phyloP scores from a whole-genome alignment of 2,113 vertebrate genomes.

The Scomber colias region DNA sequence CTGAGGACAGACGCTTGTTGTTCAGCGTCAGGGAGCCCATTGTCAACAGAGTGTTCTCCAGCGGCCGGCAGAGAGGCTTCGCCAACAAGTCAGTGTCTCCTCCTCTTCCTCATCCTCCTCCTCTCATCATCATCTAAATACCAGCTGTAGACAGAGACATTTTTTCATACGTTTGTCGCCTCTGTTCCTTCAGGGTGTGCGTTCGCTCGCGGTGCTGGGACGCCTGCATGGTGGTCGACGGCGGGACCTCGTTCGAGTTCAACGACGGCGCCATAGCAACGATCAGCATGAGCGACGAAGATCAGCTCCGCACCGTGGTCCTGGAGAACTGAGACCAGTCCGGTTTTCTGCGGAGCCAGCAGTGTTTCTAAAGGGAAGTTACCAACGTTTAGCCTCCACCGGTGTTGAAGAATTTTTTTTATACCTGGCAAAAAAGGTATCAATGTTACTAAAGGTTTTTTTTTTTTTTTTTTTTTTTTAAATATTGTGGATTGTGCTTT shows the following conservation, averaged over 20 bases:
- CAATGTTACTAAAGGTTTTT: neutral
- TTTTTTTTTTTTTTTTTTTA: neutral
- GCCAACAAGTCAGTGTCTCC: slow-evolving; percentile 89
- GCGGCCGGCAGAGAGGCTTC: slow-evolving; percentile 92
- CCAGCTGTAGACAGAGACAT: neutral
- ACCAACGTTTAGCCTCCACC: neutral
- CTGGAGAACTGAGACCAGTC: slow-evolving; percentile 84
- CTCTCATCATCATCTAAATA: neutral
- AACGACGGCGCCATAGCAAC: slow-evolving; percentile 97
- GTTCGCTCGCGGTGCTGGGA: slow-evolving; percentile 98
- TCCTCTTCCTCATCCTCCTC: neutral
- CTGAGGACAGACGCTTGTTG: slow-evolving; percentile 92
- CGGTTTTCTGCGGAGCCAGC: neutral
- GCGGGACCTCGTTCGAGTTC: slow-evolving; percentile 97
- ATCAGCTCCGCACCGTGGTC: slow-evolving; percentile 92
- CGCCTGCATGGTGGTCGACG: slow-evolving; percentile 98
- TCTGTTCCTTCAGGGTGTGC: slow-evolving; percentile 86
- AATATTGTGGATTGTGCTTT: neutral
- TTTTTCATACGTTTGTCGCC: neutral
- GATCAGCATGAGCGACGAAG: slow-evolving; percentile 89
- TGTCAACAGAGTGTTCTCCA: slow-evolving; percentile 95
- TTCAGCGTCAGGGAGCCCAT: slow-evolving; percentile 98
- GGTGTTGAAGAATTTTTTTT: slow-evolving; percentile 15
- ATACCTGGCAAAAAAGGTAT: slow-evolving; percentile 13
- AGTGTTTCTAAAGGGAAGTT: slow-evolving; percentile 30